Evolutionary conservation across 2,797 vertebrate species (phyloP).

Genomic region (Danio jaintianensis): DNA sequence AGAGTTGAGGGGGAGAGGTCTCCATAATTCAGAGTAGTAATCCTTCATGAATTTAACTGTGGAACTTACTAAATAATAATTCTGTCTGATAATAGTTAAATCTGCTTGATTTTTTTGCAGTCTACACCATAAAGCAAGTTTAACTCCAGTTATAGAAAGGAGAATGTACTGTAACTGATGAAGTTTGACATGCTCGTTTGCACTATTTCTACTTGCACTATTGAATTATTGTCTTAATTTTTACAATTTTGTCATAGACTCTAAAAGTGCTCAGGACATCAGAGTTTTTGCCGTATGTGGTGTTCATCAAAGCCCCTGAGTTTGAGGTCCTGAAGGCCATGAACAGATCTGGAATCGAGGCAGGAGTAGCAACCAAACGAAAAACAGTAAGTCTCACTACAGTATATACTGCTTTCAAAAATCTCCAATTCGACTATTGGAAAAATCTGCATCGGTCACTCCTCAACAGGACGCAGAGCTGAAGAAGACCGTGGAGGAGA

Average conservation of each 20-base stretch:
- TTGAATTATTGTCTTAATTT: too few relatives aligned
- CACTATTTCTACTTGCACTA: too few relatives aligned
- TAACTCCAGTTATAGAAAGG: too few relatives aligned
- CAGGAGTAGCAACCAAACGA: conserved; percentile 81
- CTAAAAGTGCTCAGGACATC: conserved; percentile 87
- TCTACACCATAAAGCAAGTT: too few relatives aligned
- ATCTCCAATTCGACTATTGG: neutral
- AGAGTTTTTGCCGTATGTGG: conserved; percentile 87
- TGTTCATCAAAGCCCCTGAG: conserved; percentile 85
- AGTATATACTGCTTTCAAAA: neutral
- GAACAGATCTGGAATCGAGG: conserved; percentile 82
- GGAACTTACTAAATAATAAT: too few relatives aligned
- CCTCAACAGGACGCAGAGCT: conserved; percentile 85
- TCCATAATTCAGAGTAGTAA: too few relatives aligned
- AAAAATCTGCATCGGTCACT: neutral
- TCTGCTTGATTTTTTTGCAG: too few relatives aligned
- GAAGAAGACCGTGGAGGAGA: conserved; percentile 88
- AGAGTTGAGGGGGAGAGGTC: too few relatives aligned
- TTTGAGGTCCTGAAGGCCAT: conserved; percentile 82
- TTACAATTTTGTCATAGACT: conserved; percentile 69
- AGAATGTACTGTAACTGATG: too few relatives aligned
- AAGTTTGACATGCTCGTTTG: too few relatives aligned
- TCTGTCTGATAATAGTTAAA: too few relatives aligned
- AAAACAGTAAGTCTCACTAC: conserved; percentile 71
- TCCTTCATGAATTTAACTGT: too few relatives aligned